phyloP scores from a whole-genome alignment of 2,113 vertebrate genomes.

The Cyanistes caeruleus region DNA sequence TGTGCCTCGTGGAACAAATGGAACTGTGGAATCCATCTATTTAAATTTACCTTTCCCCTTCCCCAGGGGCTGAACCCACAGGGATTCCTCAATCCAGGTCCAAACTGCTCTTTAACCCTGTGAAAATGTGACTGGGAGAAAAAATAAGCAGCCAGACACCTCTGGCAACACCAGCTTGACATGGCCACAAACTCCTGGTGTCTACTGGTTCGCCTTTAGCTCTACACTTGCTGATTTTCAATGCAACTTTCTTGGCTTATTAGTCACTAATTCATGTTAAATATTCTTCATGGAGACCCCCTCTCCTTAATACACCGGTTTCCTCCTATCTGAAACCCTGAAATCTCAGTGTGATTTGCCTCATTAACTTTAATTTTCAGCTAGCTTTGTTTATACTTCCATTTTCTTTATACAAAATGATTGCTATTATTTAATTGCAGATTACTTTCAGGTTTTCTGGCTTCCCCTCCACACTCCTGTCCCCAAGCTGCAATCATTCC shows the following conservation, averaged over 20 bases:
- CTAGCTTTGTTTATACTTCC: not conserved
- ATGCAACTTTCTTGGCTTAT: not conserved
- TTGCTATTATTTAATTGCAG: not conserved
- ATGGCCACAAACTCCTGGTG: not conserved
- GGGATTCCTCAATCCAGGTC: not conserved
- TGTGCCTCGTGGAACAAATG: rapidly evolving
- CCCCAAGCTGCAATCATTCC: not conserved
- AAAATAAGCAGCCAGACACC: not conserved
- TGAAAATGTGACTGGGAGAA: not conserved
- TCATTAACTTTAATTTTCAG: constrained; percentile 1
- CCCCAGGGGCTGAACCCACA: not conserved
- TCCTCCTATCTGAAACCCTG: not conserved
- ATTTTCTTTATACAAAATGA: not conserved
- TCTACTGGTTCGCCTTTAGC: rapidly evolving
- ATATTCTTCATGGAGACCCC: not conserved
- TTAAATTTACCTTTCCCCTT: not conserved
- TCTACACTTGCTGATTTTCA: not conserved
- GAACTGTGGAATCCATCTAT: not conserved
- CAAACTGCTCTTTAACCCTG: not conserved
- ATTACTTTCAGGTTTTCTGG: not conserved
- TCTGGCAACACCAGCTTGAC: not conserved
- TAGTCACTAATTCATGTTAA: not conserved
- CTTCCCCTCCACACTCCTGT: not conserved
- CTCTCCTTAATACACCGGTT: not conserved
- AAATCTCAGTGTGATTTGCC: not conserved